A percentile compares a stretch with the other conserved stretches of the same genome.
phyloP scores from a whole-genome alignment of 1,140 invertebrate genomes.

The Trachymyrmex cornetzi region DNA sequence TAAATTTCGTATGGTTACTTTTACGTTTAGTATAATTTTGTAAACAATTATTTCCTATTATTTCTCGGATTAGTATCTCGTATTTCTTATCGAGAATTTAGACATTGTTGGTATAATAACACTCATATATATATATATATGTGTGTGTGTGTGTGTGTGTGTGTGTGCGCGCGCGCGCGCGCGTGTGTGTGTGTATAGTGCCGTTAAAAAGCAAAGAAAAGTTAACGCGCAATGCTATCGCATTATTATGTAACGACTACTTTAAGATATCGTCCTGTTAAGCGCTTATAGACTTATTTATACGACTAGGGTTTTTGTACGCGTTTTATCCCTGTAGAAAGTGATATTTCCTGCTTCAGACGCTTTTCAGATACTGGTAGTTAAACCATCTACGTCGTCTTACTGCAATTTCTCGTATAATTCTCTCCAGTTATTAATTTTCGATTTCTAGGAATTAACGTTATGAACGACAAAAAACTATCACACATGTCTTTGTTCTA shows the following conservation, averaged over 20 bases:
- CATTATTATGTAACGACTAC: slow-evolving; percentile 59
- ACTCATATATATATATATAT: too few relatives aligned
- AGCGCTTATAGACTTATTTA: slow-evolving; percentile 73
- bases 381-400: slow-evolving; percentile 47
- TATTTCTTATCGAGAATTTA: slow-evolving; percentile 42
- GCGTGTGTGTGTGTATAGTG: too few relatives aligned
- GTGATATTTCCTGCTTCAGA: slow-evolving; percentile 63
- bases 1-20: slow-evolving; percentile 4
- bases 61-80: slow-evolving; percentile 38
- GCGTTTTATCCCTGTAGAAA: slow-evolving; percentile 66
- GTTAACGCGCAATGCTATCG: slow-evolving; percentile 61
- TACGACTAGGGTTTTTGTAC: slow-evolving; percentile 70
- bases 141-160: too few relatives aligned
- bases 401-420: slow-evolving; percentile 34
- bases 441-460: background rate
- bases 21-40: slow-evolving; percentile 37
- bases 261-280: slow-evolving; percentile 70
- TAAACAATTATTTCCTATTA: slow-evolving; percentile 19
- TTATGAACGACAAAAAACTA: slow-evolving; percentile 8
- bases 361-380: slow-evolving; percentile 36
- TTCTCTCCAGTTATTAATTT: background rate
- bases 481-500: background rate
- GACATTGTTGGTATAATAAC: slow-evolving; percentile 56
- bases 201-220: slow-evolving; percentile 40
- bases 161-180: too few relatives aligned